Base-by-base conservation (phyloP, 1,140 invertebrate genomes). In the Idris sp. region DNA sequence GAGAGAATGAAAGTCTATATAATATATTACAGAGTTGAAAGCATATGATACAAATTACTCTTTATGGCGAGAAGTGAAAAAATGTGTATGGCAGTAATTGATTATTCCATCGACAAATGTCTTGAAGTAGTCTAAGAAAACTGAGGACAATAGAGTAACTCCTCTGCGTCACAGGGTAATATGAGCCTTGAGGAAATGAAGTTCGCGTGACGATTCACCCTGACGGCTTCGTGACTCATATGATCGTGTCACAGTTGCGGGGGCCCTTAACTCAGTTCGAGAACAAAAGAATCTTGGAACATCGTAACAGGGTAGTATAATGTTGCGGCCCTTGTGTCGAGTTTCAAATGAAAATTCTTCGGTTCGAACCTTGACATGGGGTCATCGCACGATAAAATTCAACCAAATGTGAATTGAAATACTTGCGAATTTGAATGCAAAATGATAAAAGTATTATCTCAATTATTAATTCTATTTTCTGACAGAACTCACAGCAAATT, bases 81-180 rank as follows among this genome's bases (percentile, higher is more conserved):
- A n/a, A n/a, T n/a, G n/a, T n/a, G n/a, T n/a, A n/a, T n/a, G n/a
- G n/a, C n/a, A n/a, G n/a, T 22, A 40, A 48, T 43, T 44, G 26
- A 38, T 15, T n/a, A 6, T 40, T 25, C 14, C 64, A 53, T 65
- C 2, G 5, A 9, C 48, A 13, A 74, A 56, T 72, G 79, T 86
- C 84, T 87, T 84, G 73, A 75, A 74, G 56, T 41, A 61, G 38
- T 33, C 68, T 75, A 86, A 87, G 84, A 87, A 87, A 85, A 79
- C 75, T 77, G 85, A 87, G 84, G 83, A 86, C 84, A 87, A 86
- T 86, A 78, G 79, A 86, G 80, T 78, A 81, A 82, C 83, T 86
- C 82, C 84, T 87, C 86, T 81, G 81, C 74, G 78, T 85, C 80
- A 84, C 86, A 87, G 86, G 86, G 76, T 83, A 86, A 86, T 86